phyloP scores from a whole-genome alignment of 2,888 invertebrate species.

The Cotesia congregata region DNA sequence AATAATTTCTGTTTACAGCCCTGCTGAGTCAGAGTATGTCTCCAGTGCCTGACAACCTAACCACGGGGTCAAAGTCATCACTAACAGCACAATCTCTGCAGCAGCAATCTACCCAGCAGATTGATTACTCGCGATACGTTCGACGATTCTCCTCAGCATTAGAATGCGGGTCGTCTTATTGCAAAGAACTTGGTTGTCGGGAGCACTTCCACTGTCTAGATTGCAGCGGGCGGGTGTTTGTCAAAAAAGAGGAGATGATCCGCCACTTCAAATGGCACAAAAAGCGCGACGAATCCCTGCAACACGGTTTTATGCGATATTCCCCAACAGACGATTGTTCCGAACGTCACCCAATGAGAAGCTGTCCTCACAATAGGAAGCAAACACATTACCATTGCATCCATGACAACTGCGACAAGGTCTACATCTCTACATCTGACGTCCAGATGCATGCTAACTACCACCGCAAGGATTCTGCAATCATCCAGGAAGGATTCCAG shows the following conservation, averaged over 20 bases:
- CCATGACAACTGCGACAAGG: constrained; percentile 93
- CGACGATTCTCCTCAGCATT: constrained; percentile 85
- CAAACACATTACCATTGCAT: constrained; percentile 98
- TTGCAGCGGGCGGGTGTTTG: constrained; percentile 89
- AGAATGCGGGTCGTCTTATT: constrained; percentile 88
- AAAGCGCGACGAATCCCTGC: constrained; percentile 95
- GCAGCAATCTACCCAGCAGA: constrained; percentile 66
- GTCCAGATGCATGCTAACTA: constrained; percentile 99
- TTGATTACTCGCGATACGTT: constrained; percentile 92
- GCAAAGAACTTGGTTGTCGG: constrained; percentile 90
- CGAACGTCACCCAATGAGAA: constrained; percentile 80
- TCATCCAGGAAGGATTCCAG: constrained; percentile 97
- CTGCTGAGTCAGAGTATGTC: constrained; percentile 73
- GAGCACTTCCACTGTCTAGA: constrained; percentile 96
- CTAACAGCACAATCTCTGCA: constrained; percentile 51
- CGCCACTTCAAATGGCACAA: constrained; percentile 99
- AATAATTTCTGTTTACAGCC: constrained; percentile 67
- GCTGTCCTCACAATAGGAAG: constrained; percentile 91
- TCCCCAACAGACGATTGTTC: constrained; percentile 96
- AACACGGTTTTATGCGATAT: constrained; percentile 95
- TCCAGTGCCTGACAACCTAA: constrained; percentile 65
- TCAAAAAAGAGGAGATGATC: constrained; percentile 99
- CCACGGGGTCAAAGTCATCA: constrained; percentile 61
- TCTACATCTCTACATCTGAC: constrained; percentile 98
- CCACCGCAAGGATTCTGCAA: constrained; percentile 97